Evolutionary conservation across 2,797 vertebrate species (phyloP), one percentile per base, ranked within the genome.

Genomic region (Aphelocoma californica): DNA sequence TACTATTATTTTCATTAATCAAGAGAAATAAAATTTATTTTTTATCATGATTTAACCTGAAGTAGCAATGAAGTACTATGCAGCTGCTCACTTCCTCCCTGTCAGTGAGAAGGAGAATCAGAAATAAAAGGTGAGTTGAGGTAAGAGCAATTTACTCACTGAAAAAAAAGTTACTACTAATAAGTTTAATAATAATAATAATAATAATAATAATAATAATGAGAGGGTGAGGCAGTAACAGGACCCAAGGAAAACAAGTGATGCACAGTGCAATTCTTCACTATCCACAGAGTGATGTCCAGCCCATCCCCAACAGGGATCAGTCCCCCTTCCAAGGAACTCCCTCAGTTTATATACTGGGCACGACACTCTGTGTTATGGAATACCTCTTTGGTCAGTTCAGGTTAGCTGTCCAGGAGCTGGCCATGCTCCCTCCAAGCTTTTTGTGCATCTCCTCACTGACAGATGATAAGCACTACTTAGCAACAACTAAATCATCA

Each of bases 351-450:
- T 12, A 11, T 14, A 4, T 2, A 2, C 8, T 29, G 24, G 24
- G 24, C 38, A 53, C 0, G 0, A 53, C 7, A 15, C 7, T 45
- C 34, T 24, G 23, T 19, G 45, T 14, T 24, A 3, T 9, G 36
- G 44, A 65, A 65, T 14, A 48, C 7, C 19, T 24, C 14, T 42
- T 34, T 14, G 53, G 18, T 24, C 38, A 67, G 23, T 4, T 24
- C 62, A 38, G 72, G 8, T 20, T 38, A 77, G 54, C n/a, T 53
- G 23, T 38, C n/a, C 47, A 48, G 47, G 47, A 48, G 47, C 54
- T 7, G 8, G 16, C n/a, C 38, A 16, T 8, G n/a, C n/a, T 45
- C 19, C 54, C 28, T 38, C 28, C 23, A 45, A 29, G 54, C 12
- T 32, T n/a, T 77, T n/a, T 19, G 32, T 53, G 54, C 47, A 24